Evolutionary conservation across 2,113 vertebrate genomes (phyloP).

Genomic region (Amphilophus citrinellus): DNA sequence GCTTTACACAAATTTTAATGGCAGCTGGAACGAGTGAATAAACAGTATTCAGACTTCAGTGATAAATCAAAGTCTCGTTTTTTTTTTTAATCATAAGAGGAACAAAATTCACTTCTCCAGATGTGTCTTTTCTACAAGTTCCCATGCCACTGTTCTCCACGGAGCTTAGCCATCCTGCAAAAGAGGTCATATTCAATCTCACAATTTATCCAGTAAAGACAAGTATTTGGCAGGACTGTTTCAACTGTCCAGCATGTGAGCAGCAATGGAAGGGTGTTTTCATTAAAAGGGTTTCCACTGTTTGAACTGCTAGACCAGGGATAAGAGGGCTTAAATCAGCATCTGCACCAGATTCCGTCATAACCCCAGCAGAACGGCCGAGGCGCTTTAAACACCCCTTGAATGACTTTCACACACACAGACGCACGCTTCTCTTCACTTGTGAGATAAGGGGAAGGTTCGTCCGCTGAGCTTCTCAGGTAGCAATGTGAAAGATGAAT

Average conservation of each 20-base stretch:
- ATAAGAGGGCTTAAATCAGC: slow-evolving; percentile 83
- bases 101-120: slow-evolving; percentile 33
- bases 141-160: slow-evolving; percentile 76
- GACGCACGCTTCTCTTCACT: slow-evolving; percentile 63
- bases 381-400: slow-evolving; percentile 72
- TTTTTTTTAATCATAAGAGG: not conserved
- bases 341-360: slow-evolving; percentile 78
- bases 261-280: slow-evolving; percentile 72
- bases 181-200: slow-evolving; percentile 80
- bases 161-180: slow-evolving; percentile 68
- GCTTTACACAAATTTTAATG: not conserved
- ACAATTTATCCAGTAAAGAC: slow-evolving; percentile 81
- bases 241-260: slow-evolving; percentile 73
- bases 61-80: slow-evolving; percentile 1
- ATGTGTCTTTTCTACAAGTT: slow-evolving; percentile 64
- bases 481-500: slow-evolving; percentile 71
- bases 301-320: slow-evolving; percentile 73
- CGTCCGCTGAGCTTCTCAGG: slow-evolving; percentile 65
- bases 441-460: slow-evolving; percentile 67
- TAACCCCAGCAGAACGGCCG: slow-evolving; percentile 73
- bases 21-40: not conserved
- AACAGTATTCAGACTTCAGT: slow-evolving; percentile 17
- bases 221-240: slow-evolving; percentile 75
- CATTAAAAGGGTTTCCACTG: slow-evolving; percentile 80
- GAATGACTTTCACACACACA: slow-evolving; percentile 78